Percentiles rank a stretch among this genome's conserved stretches.
Conservation (phyloP, 1,140 invertebrate genomes). For the Pogonus chalceus region DNA sequence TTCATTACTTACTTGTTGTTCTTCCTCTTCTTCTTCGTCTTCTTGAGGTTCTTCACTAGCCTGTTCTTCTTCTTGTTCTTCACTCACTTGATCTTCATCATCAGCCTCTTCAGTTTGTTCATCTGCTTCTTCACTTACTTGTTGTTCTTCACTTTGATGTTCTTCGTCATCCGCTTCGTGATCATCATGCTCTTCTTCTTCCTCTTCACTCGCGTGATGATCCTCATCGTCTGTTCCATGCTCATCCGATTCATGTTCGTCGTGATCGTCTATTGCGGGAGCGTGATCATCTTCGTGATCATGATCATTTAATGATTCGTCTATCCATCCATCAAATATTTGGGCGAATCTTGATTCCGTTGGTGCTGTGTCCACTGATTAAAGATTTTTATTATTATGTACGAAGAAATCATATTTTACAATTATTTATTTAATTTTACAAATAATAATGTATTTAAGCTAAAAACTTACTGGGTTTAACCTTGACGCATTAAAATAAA, state of each 20-base stretch:
- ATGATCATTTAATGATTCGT: slow-evolving; percentile 47
- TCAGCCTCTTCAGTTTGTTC: slow-evolving; percentile 19
- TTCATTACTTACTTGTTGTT: slow-evolving; percentile 20
- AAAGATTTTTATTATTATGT: too few relatives aligned
- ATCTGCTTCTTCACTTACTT: slow-evolving; percentile 17
- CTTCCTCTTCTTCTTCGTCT: slow-evolving; percentile 27
- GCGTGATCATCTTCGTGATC: slow-evolving; percentile 42
- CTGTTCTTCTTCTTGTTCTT: slow-evolving; percentile 18
- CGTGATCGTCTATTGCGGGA: slow-evolving; percentile 30
- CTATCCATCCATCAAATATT: slow-evolving; percentile 68
- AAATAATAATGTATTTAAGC: too few relatives aligned
- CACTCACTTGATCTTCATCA: slow-evolving; percentile 14
- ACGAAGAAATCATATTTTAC: background rate
- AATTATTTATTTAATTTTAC: slow-evolving; percentile 7
- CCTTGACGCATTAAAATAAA: too few relatives aligned
- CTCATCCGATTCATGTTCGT: slow-evolving; percentile 36
- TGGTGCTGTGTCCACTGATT: slow-evolving; percentile 59
- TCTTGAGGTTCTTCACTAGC: slow-evolving; percentile 23
- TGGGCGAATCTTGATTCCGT: slow-evolving; percentile 60
- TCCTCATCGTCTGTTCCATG: slow-evolving; percentile 35
- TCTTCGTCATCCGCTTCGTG: slow-evolving; percentile 19
- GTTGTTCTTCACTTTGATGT: slow-evolving; percentile 16
- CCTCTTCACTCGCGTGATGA: slow-evolving; percentile 25
- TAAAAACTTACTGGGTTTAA: too few relatives aligned
- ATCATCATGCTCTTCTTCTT: slow-evolving; percentile 23